Conservation (phyloP, 2,797 vertebrate genomes). For the Peromyscus attwateri region DNA sequence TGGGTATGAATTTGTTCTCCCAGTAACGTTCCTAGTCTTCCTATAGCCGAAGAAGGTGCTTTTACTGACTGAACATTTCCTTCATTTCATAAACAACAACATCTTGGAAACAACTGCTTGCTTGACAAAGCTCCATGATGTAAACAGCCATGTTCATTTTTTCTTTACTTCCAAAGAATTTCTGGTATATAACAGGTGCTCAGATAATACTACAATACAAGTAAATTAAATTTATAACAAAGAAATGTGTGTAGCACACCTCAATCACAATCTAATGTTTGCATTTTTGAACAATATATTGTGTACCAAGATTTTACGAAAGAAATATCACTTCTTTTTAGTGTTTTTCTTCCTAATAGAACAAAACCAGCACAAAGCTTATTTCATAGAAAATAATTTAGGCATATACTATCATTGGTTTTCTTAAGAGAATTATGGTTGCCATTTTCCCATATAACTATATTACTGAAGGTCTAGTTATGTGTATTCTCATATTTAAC, state of each 20-base stretch:
- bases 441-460: background rate
- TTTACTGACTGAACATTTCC: background rate
- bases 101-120: background rate
- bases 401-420: background rate
- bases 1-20: background rate
- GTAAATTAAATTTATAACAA: background rate
- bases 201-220: background rate
- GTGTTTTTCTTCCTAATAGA: background rate
- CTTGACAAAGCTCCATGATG: background rate
- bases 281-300: background rate
- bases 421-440: background rate
- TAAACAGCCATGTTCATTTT: background rate
- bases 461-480: background rate
- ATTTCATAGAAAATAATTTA: background rate
- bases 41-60: background rate
- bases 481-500: slow-evolving; percentile 15
- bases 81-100: background rate
- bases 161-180: background rate
- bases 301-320: background rate
- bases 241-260: background rate
- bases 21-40: background rate
- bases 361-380: background rate
- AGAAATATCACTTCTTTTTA: background rate
- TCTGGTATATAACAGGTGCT: background rate
- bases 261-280: background rate